Conservation (phyloP, 2,113 vertebrate genomes). For the Festucalex cinctus region DNA sequence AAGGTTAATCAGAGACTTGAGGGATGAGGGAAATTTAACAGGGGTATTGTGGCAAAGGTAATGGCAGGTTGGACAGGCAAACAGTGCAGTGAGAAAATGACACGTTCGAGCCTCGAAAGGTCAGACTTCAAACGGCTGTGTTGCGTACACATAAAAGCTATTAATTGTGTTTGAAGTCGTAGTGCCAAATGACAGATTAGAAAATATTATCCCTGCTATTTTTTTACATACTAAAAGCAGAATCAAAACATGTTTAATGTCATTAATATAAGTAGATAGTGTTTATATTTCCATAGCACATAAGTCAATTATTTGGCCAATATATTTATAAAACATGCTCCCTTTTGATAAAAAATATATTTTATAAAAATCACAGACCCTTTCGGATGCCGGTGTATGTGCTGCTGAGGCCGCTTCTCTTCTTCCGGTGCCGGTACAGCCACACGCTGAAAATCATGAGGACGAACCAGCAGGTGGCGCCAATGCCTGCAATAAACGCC, state of each 20-base stretch:
- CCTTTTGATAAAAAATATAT: too few relatives aligned
- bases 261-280: background rate
- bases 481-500: constrained; percentile 90
- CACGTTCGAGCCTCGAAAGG: constrained; percentile 57
- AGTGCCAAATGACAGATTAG: constrained; percentile 50
- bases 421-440: constrained; percentile 92
- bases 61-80: constrained; percentile 56
- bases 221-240: background rate
- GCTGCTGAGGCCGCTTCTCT: constrained; percentile 84
- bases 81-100: constrained; percentile 36
- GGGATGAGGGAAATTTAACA: constrained; percentile 37
- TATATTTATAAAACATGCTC: too few relatives aligned
- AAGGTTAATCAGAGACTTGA: constrained; percentile 2
- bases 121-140: constrained; percentile 63
- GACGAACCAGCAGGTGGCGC: constrained; percentile 90
- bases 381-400: constrained; percentile 91
- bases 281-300: background rate
- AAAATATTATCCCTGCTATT: background rate
- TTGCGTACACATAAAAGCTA: constrained; percentile 38
- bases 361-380: constrained; percentile 65
- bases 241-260: background rate
- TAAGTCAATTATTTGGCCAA: background rate
- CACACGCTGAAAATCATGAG: constrained; percentile 95
- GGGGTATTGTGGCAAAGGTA: constrained; percentile 28
- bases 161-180: constrained; percentile 56